Evolutionary conservation across 2,888 invertebrate species (phyloP).

Genomic region (Salticus scenicus): DNA sequence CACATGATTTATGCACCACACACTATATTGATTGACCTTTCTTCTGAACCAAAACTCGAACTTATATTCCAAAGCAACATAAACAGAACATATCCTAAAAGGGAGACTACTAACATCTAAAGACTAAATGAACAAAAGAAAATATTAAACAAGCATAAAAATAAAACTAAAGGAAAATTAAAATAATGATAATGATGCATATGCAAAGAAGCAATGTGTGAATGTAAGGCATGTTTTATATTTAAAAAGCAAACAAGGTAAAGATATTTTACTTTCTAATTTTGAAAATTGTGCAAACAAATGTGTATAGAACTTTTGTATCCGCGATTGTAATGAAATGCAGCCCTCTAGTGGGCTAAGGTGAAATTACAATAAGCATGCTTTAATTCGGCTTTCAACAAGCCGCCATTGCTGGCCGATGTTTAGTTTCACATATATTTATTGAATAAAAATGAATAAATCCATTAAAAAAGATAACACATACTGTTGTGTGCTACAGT

Average conservation of each 20-base stretch:
- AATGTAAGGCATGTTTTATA: neutral
- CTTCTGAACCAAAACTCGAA: constrained; percentile 33
- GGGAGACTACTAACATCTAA: constrained; percentile 45
- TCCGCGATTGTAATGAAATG: no score
- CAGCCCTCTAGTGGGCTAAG: no score
- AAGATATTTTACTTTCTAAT: no score
- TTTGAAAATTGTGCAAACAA: no score
- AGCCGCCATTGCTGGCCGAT: no score
- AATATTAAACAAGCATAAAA: constrained; percentile 51
- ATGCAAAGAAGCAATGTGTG: neutral
- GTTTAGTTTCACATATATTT: no score
- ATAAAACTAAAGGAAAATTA: constrained; percentile 1
- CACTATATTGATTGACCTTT: constrained; percentile 14
- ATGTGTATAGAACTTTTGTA: no score
- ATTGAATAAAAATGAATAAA: no score
- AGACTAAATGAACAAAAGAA: constrained; percentile 51
- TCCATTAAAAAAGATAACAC: no score
- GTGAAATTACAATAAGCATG: no score
- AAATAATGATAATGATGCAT: neutral
- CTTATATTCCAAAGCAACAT: constrained; percentile 50
- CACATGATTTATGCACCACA: constrained; percentile 32
- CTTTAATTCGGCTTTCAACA: no score
- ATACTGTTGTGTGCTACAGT: no score
- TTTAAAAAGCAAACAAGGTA: neutral
- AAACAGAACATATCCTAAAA: constrained; percentile 64